Base-by-base conservation (phyloP, 2,113 vertebrate species). In the Pyrgilauda ruficollis region DNA sequence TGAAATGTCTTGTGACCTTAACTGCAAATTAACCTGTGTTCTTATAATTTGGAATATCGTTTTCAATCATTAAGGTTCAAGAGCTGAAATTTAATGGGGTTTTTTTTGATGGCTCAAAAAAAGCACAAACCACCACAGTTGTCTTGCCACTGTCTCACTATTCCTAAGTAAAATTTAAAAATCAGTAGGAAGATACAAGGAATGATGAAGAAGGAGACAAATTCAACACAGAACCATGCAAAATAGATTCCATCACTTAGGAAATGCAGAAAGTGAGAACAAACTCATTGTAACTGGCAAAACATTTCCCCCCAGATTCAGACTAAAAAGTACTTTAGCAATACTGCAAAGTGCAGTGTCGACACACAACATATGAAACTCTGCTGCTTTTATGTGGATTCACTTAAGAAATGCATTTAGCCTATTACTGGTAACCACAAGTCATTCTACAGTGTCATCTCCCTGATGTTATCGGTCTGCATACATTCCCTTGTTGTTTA, bases 1-100 rank as follows among this genome's bases (percentile, higher is more conserved):
- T 84, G 78, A 82, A 89, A 85, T 68, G 67, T 35, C 47, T 58
- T 73, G 70, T 47, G 37, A 77, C 76, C 82, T 93, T 87, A 89
- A 81, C 62, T 81, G 58, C 80, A 94, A 94, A 92, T 80, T 84
- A 96, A 84, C 13, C 43, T 86, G 22, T 55, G 31, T 73, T 70
- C 24, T 82, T 96, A 86, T 80, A 81, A 68, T 43, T 86, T 86
- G 46, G 73, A 90, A 52, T 55, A 95, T 52, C 1, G 39, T 37
- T 90, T 85, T 56, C 50, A 77, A 16, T 52, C 87, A 77, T 52
- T 90, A 92, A 92, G 55, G 61, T 56, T 76, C 49, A 68, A 87
- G 73, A 83, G 28, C 53, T 44, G 68, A 55, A 82, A 72, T 59
- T 79, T 53, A 66, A 53, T 21, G 7, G 27, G 24, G 0, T 8